Evolutionary conservation across 1,140 invertebrate species (phyloP), one percentile per base, ranked within the genome.

Genomic region (Ips typographus): DNA sequence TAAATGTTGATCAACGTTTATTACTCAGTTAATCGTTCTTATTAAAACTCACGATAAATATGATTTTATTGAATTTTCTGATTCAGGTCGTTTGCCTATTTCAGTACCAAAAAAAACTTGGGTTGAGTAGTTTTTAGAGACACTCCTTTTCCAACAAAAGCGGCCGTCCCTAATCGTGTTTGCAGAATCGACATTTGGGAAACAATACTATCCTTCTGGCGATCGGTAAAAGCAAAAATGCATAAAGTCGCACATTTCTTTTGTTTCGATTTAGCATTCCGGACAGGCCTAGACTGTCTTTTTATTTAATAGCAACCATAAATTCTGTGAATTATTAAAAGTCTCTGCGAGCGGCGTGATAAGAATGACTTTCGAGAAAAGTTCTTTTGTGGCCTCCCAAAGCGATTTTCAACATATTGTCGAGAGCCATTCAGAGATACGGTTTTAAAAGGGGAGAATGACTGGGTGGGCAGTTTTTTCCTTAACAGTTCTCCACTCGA

Each of bases 341-440:
- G 53, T 43, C 64, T 49, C 64, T 57, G 53, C 53, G 44, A 65
- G 53, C 53, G 64, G 64, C 64, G 64, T 65, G 64, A 65, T 65
- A 65, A 65, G 64, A 65, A 65, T 65, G 53, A 65, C 64, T 65
- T 57, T 56, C 64, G 53, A 56, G 64, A 65, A 65, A 65, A 55
- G 40, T 6, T 22, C 59, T 63, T 65, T 65, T 65, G 64, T 65
- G 64, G 64, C 53, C 64, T 41, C 64, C 53, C 64, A 57, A 56
- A 57, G 53, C 53, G 64, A 57, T 65, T 65, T 65, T 65, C 53
- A 58, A 56, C 53, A 57, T 65, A 65, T 57, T 65, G 64, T 57
- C 64, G 41, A 65, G 64, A 43, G 55, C 42, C 53, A 47, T 65
- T 65, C 1, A 65, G 53, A 47, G 64, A 44, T 57, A 63, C 44